Percentiles rank a stretch among this genome's conserved stretches.
These are phyloP conservation scores for Trachelus troglodyta DNA, from an alignment of 2,888 invertebrate genomes.

Conservation along the genomic window DNA sequence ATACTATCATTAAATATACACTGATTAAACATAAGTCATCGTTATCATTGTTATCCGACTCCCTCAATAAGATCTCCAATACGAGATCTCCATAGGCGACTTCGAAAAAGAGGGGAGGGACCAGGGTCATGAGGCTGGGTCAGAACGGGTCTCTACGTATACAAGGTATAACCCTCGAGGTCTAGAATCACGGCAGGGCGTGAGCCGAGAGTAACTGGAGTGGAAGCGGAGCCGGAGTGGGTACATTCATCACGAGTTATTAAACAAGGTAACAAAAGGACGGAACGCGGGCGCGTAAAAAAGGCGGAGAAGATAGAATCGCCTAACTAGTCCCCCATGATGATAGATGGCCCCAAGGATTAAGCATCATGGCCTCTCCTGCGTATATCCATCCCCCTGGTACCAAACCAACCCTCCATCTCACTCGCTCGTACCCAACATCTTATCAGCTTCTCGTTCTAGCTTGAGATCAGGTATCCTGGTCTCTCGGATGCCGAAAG, in stretches of 20 bases:
- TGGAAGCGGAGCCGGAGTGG: conserved; percentile 37
- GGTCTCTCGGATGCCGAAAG: conserved; percentile 7
- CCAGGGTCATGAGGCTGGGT: neutral
- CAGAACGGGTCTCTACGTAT: too few relatives aligned
- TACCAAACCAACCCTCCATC: neutral
- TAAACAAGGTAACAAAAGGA: conserved; percentile 64
- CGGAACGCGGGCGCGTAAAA: conserved; percentile 54
- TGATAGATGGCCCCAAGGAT: conserved; percentile 62
- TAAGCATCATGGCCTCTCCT: conserved; percentile 50
- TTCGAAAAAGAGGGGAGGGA: conserved; percentile 5
- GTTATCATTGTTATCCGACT: too few relatives aligned
- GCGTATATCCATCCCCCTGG: neutral
- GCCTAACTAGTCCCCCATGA: conserved; percentile 59
- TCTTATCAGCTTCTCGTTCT: too few relatives aligned
- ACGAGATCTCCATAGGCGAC: too few relatives aligned
- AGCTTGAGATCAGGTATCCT: neutral
- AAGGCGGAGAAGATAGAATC: conserved; percentile 62
- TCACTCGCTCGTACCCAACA: conserved; percentile 1
- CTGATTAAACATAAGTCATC: too few relatives aligned
- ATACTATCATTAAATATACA: too few relatives aligned
- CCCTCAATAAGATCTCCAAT: too few relatives aligned
- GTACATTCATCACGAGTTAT: conserved; percentile 64
- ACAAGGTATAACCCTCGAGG: conserved; percentile 12
- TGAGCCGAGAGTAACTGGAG: conserved; percentile 28
- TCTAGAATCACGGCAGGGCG: conserved; percentile 14